phyloP scores from a whole-genome alignment of 1,140 invertebrate species.

The Idris sp. region DNA sequence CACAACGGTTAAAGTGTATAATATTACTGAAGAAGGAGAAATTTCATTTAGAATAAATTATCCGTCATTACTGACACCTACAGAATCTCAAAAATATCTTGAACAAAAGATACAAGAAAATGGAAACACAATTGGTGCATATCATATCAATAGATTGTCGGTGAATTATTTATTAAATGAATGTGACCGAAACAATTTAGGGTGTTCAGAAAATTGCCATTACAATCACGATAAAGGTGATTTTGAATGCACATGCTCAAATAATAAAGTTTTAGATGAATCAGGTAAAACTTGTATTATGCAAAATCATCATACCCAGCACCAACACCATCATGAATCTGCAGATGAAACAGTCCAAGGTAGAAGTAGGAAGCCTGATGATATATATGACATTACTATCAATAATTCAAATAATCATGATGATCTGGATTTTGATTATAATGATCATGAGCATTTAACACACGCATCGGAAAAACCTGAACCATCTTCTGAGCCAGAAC shows the following conservation, averaged over 20 bases:
- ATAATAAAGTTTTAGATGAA: slow-evolving; percentile 74
- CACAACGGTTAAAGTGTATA: slow-evolving; percentile 82
- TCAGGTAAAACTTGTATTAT: slow-evolving; percentile 76
- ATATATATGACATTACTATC: slow-evolving; percentile 36
- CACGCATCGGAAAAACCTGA: slow-evolving; percentile 61
- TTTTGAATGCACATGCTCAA: slow-evolving; percentile 86
- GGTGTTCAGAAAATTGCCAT: slow-evolving; percentile 86
- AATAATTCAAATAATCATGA: slow-evolving; percentile 22
- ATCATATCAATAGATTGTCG: slow-evolving; percentile 67
- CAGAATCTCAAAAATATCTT: slow-evolving; percentile 67
- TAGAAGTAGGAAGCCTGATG: slow-evolving; percentile 74
- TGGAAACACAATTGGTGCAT: slow-evolving; percentile 67
- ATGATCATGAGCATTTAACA: slow-evolving; percentile 9
- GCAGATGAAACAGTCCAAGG: slow-evolving; percentile 67
- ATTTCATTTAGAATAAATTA: slow-evolving; percentile 72
- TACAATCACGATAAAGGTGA: slow-evolving; percentile 82
- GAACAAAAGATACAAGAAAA: slow-evolving; percentile 67
- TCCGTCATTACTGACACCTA: slow-evolving; percentile 64
- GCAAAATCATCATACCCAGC: slow-evolving; percentile 67
- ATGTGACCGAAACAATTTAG: slow-evolving; percentile 86
- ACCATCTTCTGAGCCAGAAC: slow-evolving; percentile 31
- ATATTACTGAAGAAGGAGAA: slow-evolving; percentile 77
- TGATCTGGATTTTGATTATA: slow-evolving; percentile 21
- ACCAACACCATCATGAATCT: slow-evolving; percentile 59
- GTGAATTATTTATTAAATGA: slow-evolving; percentile 81